phyloP scores from a whole-genome alignment of 2,888 invertebrate genomes.

The Andrena hattorfiana region DNA sequence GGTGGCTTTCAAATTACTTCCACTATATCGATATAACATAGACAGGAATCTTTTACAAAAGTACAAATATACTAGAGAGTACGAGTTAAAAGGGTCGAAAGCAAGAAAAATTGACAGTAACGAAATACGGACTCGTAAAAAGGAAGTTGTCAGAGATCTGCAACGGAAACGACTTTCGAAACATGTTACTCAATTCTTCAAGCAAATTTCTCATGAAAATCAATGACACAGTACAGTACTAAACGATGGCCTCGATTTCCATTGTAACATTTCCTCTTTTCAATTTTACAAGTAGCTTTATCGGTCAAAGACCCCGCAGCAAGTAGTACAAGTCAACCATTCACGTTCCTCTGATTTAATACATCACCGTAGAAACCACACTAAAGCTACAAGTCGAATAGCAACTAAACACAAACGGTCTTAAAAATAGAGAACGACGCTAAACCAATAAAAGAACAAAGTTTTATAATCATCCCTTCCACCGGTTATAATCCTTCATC shows the following conservation, averaged over 20 bases:
- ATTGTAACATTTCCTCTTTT: background rate
- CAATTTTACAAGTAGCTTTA: background rate
- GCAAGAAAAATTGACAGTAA: background rate
- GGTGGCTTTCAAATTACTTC: background rate
- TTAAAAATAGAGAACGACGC: conserved; percentile 9
- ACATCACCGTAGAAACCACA: background rate
- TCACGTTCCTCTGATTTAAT: background rate
- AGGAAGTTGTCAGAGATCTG: background rate
- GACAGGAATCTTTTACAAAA: background rate
- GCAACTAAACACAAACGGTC: background rate
- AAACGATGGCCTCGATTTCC: background rate
- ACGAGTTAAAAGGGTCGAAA: background rate
- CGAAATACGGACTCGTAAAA: background rate
- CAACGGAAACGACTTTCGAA: background rate
- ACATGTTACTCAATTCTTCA: background rate
- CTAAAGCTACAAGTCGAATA: background rate
- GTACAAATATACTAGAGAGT: background rate
- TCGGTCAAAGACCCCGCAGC: background rate
- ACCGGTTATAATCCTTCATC: conserved; percentile 24
- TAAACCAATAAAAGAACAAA: background rate
- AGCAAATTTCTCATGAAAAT: background rate
- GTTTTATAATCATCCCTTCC: conserved; percentile 13
- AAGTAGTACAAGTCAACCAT: conserved; percentile 32
- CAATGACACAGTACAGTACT: background rate
- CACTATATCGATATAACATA: background rate